phyloP scores from a whole-genome alignment of 2,888 invertebrate genomes.

The Adela reaumurella region DNA sequence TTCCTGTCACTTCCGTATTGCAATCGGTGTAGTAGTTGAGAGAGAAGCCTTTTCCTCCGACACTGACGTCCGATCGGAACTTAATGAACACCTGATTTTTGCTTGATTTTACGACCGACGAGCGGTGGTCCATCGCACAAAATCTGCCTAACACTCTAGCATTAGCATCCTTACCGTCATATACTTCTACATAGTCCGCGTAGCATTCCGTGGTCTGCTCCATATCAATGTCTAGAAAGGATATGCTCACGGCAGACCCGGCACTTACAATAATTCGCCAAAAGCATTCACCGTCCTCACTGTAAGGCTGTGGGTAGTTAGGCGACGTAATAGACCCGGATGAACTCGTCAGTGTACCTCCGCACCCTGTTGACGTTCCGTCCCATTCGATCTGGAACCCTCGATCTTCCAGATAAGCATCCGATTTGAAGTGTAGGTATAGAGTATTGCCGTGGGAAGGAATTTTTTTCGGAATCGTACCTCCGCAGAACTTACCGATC shows the following conservation, averaged over 20 bases:
- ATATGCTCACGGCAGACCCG: constrained; percentile 67
- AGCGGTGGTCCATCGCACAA: constrained; percentile 49
- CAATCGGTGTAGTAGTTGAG: constrained; percentile 73
- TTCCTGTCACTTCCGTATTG: constrained; percentile 59
- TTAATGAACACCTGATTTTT: constrained; percentile 65
- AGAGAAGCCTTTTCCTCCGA: constrained; percentile 71
- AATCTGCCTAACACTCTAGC: constrained; percentile 57
- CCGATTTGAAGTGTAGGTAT: constrained; percentile 72
- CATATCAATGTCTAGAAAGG: constrained; percentile 69
- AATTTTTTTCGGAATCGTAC: constrained; percentile 57
- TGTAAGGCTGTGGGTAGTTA: constrained; percentile 76
- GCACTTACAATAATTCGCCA: constrained; percentile 73
- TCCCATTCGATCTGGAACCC: constrained; percentile 67
- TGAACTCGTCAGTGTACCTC: constrained; percentile 67
- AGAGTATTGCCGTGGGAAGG: constrained; percentile 75
- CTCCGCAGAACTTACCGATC: constrained; percentile 78
- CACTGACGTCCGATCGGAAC: constrained; percentile 67
- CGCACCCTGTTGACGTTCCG: constrained; percentile 64
- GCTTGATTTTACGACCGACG: constrained; percentile 52
- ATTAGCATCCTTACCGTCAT: constrained; percentile 60
- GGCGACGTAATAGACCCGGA: constrained; percentile 79
- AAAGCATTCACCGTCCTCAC: constrained; percentile 68
- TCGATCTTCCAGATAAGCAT: constrained; percentile 53
- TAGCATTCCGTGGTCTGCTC: constrained; percentile 58
- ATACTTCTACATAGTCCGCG: constrained; percentile 68